Conservation (phyloP, 1,140 invertebrate species). For the Dicyema japonicum region DNA sequence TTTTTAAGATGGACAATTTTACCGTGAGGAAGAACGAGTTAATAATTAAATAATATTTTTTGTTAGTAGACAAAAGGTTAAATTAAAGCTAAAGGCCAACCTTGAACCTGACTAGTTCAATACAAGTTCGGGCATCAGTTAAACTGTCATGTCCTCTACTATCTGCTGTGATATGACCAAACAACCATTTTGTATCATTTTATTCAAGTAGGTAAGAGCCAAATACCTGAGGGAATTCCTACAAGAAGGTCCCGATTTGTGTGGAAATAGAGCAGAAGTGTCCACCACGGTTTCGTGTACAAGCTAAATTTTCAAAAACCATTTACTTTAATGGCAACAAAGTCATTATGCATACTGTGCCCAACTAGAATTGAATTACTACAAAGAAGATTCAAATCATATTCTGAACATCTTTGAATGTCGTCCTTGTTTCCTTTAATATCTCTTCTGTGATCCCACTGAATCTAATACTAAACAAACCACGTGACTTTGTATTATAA, state of each 20-base stretch:
- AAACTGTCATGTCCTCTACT: no score
- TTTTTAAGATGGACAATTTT: no score
- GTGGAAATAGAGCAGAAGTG: slow-evolving; percentile 68
- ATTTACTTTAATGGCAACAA: slow-evolving; percentile 43
- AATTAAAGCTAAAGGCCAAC: no score
- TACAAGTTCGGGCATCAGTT: no score
- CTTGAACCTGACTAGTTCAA: no score
- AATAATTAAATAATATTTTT: no score
- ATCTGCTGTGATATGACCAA: no score
- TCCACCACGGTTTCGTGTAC: slow-evolving; percentile 66
- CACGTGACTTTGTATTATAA: slow-evolving; percentile 18
- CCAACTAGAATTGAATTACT: slow-evolving; percentile 65
- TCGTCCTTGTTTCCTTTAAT: slow-evolving; percentile 10
- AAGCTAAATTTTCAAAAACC: slow-evolving; percentile 22
- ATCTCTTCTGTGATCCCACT: slow-evolving; percentile 13
- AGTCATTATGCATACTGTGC: slow-evolving; percentile 75
- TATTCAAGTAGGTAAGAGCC: slow-evolving; percentile 48
- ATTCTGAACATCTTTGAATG: slow-evolving; percentile 40
- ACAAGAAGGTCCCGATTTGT: slow-evolving; percentile 54
- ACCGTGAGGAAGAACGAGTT: no score
- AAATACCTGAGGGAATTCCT: slow-evolving; percentile 57
- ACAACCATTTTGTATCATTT: slow-evolving; percentile 69
- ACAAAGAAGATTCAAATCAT: slow-evolving; percentile 50
- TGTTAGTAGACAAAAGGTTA: no score
- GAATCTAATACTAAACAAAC: slow-evolving; percentile 17